Conservation (phyloP, 2,113 vertebrate species). For the Tamias sibiricus region DNA sequence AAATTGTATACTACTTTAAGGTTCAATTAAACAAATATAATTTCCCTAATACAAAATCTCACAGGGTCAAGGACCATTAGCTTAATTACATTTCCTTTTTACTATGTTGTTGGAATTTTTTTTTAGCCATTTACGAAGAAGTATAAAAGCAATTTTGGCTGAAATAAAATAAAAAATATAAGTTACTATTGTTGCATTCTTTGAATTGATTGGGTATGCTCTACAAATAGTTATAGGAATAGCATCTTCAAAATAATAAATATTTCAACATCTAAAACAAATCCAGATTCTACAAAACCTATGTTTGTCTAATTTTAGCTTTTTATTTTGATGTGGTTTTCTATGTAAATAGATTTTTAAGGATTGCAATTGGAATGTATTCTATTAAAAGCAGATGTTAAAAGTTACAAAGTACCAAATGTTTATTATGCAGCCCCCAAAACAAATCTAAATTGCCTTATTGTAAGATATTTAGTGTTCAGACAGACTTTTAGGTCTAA, state of each 20-base stretch:
- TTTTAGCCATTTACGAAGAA: slow-evolving; percentile 48
- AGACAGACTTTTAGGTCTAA: slow-evolving; percentile 57
- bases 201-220: slow-evolving; percentile 69
- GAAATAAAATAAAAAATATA: slow-evolving; percentile 49
- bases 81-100: slow-evolving; percentile 54
- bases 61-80: slow-evolving; percentile 56
- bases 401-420: slow-evolving; percentile 75
- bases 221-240: slow-evolving; percentile 75
- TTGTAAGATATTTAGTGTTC: slow-evolving; percentile 59
- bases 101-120: not conserved
- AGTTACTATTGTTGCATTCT: slow-evolving; percentile 52
- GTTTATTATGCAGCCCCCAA: slow-evolving; percentile 62
- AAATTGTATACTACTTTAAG: slow-evolving; percentile 8
- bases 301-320: slow-evolving; percentile 78
- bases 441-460: slow-evolving; percentile 70
- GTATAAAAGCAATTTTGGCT: slow-evolving; percentile 53
- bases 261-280: slow-evolving; percentile 78
- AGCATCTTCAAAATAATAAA: slow-evolving; percentile 75
- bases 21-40: slow-evolving; percentile 39
- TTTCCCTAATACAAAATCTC: slow-evolving; percentile 15
- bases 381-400: slow-evolving; percentile 80
- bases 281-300: slow-evolving; percentile 78
- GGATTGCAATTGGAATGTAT: slow-evolving; percentile 68
- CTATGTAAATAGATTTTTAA: slow-evolving; percentile 81
- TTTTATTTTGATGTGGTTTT: slow-evolving; percentile 69